Base-by-base conservation (phyloP, 1,140 invertebrate genomes). In the Xylocopa sonorina region DNA sequence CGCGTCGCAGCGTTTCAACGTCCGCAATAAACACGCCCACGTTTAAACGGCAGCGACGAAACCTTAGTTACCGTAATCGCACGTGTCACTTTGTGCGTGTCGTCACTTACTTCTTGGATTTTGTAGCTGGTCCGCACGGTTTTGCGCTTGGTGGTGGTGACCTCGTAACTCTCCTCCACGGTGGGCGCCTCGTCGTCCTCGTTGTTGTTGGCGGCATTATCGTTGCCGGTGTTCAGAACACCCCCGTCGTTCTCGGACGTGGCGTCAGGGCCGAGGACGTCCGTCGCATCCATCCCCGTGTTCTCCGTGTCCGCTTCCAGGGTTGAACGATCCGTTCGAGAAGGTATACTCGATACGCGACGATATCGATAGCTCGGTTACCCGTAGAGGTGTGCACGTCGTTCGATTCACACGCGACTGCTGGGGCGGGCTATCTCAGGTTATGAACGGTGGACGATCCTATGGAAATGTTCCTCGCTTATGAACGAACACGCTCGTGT, bases 41-140 rank as follows among this genome's bases (percentile, higher is more conserved):
- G 74, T 24, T 18, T 24, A 14, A 60, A 32, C 73, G 73, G 29
- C 48, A 77, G n/a, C 55, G 41, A 67, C 63, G 46, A 55, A n/a
- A 27, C 38, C 32, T n/a, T 16, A 29, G 50, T 50, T 63, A 62
- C 43, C 32, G 27, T 67, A 67, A 82, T 83, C 74, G 32, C 76
- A 72, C 48, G 57, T 66, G 57, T 72, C 67, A 41, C 60, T 38
- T n/a, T 63, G 68, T 24, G 55, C 3, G 21, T 46, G 73, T 81
- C 64, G 63, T 24, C 74, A 88, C 93, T 94, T 93, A 95, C 95
- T 93, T 95, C 95, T 92, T 95, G 94, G 90, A 95, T 95, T 89
- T 94, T 95, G 89, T 95, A 94, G 92, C 93, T 95, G 85, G 94
- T 95, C 89, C 94, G 94, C 76, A 94, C 92, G 88, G 94, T 94